Evolutionary conservation across 2,113 vertebrate genomes (phyloP).

Genomic region (Caranx ignobilis): DNA sequence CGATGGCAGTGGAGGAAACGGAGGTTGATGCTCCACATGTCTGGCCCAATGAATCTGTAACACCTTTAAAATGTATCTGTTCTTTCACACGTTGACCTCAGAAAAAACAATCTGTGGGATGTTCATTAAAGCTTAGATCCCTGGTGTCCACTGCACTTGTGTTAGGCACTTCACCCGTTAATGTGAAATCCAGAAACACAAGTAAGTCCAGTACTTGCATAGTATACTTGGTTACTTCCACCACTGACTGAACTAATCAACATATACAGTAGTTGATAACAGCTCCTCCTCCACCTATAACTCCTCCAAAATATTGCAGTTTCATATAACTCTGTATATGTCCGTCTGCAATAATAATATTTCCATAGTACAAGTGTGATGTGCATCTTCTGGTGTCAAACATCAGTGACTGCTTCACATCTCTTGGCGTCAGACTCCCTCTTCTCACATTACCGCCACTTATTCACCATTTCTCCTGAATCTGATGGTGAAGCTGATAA

Average conservation of each 20-base stretch:
- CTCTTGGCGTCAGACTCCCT: neutral
- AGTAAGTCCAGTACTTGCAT: no score
- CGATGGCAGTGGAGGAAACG: slow-evolving; percentile 16
- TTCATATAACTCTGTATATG: no score
- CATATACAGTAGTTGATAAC: no score
- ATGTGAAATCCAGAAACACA: neutral
- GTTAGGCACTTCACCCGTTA: neutral
- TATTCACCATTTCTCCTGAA: neutral
- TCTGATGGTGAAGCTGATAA: neutral
- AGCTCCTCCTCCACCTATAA: no score
- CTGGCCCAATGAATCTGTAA: neutral
- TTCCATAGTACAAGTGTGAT: no score
- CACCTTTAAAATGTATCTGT: neutral
- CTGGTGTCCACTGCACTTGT: neutral
- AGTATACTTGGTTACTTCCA: no score
- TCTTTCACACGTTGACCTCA: neutral
- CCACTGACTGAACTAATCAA: no score
- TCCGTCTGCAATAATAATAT: no score
- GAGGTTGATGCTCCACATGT: slow-evolving; percentile 12
- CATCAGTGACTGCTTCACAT: neutral
- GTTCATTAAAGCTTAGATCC: neutral
- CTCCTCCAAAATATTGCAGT: no score
- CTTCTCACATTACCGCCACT: neutral
- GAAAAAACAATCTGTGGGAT: neutral
- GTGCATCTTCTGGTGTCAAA: neutral